Conservation (phyloP, 2,113 vertebrate species). For the Dipodomys ordii region DNA sequence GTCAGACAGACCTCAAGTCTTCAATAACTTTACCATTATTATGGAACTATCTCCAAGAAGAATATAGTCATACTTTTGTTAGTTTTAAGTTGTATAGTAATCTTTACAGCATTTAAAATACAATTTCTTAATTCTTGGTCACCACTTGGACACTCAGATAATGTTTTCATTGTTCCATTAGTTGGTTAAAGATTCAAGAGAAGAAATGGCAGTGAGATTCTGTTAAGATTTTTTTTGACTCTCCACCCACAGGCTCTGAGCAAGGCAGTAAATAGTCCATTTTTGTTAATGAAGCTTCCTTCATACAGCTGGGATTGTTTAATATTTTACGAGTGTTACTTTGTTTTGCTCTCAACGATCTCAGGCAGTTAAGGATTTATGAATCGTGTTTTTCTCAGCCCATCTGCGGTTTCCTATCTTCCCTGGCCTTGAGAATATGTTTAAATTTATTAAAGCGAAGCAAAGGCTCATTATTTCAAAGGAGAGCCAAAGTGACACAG, state of each 20-base stretch:
- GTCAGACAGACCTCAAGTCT: slow-evolving; percentile 63
- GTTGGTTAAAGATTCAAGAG: slow-evolving; percentile 86
- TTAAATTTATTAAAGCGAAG: slow-evolving; percentile 99
- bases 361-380: slow-evolving; percentile 99
- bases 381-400: slow-evolving; percentile 96
- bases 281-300: slow-evolving; percentile 93
- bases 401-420: slow-evolving; percentile 94
- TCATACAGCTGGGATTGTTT: slow-evolving; percentile 93
- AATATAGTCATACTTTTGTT: slow-evolving; percentile 68
- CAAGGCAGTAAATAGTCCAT: slow-evolving; percentile 92
- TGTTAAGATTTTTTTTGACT: slow-evolving; percentile 87
- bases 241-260: slow-evolving; percentile 89
- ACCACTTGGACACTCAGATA: slow-evolving; percentile 77
- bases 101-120: slow-evolving; percentile 74
- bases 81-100: slow-evolving; percentile 51
- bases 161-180: slow-evolving; percentile 79
- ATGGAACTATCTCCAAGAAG: slow-evolving; percentile 59
- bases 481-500: slow-evolving; percentile 98
- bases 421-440: slow-evolving; percentile 99
- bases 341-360: slow-evolving; percentile 96
- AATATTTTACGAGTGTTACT: slow-evolving; percentile 95
- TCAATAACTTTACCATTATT: slow-evolving; percentile 78
- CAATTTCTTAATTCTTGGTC: slow-evolving; percentile 80
- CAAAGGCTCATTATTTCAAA: slow-evolving; percentile 99
- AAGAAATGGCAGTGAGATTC: slow-evolving; percentile 83